Percentiles rank a stretch among this genome's conserved stretches.
phyloP scores from a whole-genome alignment of 2,797 vertebrate genomes.

The Sebastes vulpes region DNA sequence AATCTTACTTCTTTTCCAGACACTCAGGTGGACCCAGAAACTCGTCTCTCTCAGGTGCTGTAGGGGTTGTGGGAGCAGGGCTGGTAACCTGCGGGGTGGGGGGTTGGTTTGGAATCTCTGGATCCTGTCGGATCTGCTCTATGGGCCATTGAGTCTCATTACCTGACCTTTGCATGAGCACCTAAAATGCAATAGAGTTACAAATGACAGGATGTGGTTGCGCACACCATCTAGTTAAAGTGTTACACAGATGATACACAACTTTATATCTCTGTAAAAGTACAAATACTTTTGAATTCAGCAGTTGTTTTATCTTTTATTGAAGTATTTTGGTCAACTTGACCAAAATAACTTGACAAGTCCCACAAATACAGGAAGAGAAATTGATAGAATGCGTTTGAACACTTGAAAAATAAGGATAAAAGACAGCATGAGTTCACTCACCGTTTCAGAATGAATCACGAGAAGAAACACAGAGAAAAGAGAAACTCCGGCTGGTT shows the following conservation, averaged over 20 bases:
- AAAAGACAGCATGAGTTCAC: background rate
- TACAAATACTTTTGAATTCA: background rate
- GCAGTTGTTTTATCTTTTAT: too few species aligned
- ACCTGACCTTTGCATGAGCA: background rate
- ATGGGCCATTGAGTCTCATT: accelerated
- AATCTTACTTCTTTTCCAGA: conserved; percentile 65
- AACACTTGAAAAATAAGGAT: background rate
- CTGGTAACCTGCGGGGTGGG: background rate
- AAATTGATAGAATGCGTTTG: background rate
- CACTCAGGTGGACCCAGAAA: conserved; percentile 80
- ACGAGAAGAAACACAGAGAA: conserved; percentile 8
- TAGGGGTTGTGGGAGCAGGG: accelerated
- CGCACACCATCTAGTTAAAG: background rate
- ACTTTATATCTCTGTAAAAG: background rate
- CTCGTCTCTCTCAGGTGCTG: background rate
- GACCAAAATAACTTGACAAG: too few species aligned
- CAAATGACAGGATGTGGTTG: background rate
- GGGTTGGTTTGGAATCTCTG: accelerated
- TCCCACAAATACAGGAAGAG: background rate
- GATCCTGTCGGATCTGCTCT: background rate
- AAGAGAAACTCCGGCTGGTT: background rate
- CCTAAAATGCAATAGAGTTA: background rate
- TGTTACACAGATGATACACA: background rate
- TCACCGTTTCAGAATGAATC: conserved; percentile 10
- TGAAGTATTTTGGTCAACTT: too few species aligned